phyloP scores from a whole-genome alignment of 2,113 vertebrate genomes.

The Ammodytes dubius region DNA sequence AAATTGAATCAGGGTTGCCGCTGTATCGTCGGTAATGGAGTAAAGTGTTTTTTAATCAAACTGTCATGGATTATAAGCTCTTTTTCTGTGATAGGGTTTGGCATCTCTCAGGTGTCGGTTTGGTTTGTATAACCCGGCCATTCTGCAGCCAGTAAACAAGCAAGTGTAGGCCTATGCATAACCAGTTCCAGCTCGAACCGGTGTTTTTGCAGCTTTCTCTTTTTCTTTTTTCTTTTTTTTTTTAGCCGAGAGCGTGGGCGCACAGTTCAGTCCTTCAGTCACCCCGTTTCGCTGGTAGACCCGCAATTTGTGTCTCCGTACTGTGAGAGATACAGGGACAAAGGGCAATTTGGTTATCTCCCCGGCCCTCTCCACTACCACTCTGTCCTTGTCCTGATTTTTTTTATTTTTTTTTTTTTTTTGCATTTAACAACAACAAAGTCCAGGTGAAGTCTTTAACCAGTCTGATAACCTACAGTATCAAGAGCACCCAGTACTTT shows the following conservation, averaged over 20 bases:
- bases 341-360: slow-evolving; percentile 62
- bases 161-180: background rate
- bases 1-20: slow-evolving; percentile 56
- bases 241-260: slow-evolving; percentile 39
- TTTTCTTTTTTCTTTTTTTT: no score
- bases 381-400: slow-evolving; percentile 8
- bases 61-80: slow-evolving; percentile 62
- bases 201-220: slow-evolving; percentile 32
- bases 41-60: slow-evolving; percentile 70
- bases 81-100: slow-evolving; percentile 35
- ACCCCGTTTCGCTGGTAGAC: slow-evolving; percentile 35
- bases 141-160: background rate
- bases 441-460: slow-evolving; percentile 10
- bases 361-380: slow-evolving; percentile 38
- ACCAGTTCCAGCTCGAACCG: slow-evolving; percentile 18
- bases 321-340: slow-evolving; percentile 52
- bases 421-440: slow-evolving; percentile 15
- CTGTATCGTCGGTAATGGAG: slow-evolving; percentile 20
- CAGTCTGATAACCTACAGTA: slow-evolving; percentile 3
- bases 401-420: slow-evolving; percentile 12
- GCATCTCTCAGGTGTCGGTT: slow-evolving; percentile 12
- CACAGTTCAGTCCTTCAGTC: slow-evolving; percentile 48
- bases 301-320: slow-evolving; percentile 60
- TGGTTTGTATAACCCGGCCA: background rate
- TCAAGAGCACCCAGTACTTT: slow-evolving; percentile 3